Conservation (phyloP, 2,888 invertebrate species). For the Orchesellides sinensis region DNA sequence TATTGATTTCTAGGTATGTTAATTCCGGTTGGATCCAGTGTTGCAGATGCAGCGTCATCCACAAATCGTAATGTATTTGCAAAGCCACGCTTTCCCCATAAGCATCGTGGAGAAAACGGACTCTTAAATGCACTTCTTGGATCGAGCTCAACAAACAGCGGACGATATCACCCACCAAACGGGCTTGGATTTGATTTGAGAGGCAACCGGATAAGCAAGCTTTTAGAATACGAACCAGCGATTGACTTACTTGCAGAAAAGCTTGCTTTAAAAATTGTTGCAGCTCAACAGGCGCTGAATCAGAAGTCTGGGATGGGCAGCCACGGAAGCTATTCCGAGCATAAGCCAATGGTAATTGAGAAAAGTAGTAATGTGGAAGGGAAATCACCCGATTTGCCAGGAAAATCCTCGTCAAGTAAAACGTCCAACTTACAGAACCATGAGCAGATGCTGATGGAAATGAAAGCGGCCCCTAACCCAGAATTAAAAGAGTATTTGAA, state of each 20-base stretch:
- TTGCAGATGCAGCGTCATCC: conserved; percentile 30
- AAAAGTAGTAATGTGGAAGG: conserved; percentile 58
- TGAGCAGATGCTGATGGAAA: conserved; percentile 34
- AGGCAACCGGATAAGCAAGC: conserved; percentile 39
- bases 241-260: conserved; percentile 73
- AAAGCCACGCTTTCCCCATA: conserved; percentile 35
- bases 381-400: background rate
- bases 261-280: conserved; percentile 70
- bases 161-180: conserved; percentile 48
- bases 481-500: conserved; percentile 52
- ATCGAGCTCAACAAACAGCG: conserved; percentile 23
- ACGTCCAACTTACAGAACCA: background rate
- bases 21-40: conserved; percentile 54
- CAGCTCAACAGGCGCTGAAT: conserved; percentile 58
- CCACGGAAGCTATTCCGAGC: conserved; percentile 66
- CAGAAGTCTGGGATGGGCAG: conserved; percentile 16
- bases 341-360: conserved; percentile 49
- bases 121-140: conserved; percentile 65
- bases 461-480: conserved; percentile 1
- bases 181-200: conserved; percentile 15
- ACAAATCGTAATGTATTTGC: conserved; percentile 24
- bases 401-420: background rate
- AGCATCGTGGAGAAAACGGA: conserved; percentile 51
- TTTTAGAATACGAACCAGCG: conserved; percentile 70
- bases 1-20: conserved; percentile 27